These are phyloP conservation scores for Erythrocercus mccallii DNA, from an alignment of 2,113 vertebrate species.

Conservation along the genomic window DNA sequence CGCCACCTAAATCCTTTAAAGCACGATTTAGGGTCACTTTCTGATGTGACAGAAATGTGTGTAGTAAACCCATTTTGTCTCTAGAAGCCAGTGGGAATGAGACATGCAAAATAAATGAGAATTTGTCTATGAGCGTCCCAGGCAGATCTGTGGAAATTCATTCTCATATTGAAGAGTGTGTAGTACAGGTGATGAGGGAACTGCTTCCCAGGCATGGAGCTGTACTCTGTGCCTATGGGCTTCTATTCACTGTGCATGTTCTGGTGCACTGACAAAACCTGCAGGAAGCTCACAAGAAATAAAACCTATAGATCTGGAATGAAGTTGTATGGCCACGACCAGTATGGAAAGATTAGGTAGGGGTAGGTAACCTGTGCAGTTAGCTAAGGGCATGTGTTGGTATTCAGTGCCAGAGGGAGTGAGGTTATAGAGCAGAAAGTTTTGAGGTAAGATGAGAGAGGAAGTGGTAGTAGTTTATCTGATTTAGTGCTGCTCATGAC, in stretches of 20 bases:
- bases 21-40: neutral
- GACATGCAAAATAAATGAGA: neutral
- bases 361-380: neutral
- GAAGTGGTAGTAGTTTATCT: neutral
- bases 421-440: neutral
- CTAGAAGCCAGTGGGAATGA: neutral
- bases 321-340: neutral
- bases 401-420: neutral
- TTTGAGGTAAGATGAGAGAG: neutral
- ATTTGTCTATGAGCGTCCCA: neutral
- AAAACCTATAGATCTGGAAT: neutral
- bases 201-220: neutral
- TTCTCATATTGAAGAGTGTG: neutral
- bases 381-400: neutral
- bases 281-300: neutral
- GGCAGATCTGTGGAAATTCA: neutral
- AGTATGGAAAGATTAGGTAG: neutral
- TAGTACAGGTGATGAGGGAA: neutral
- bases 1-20: neutral
- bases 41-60: neutral
- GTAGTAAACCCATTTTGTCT: neutral
- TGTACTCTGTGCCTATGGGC: neutral
- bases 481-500: neutral
- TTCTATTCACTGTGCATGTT: fast-evolving
- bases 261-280: neutral